Evolutionary conservation across 2,888 invertebrate genomes (phyloP), one percentile per base, ranked within the genome.

Genomic region (Scaeva pyrastri): DNA sequence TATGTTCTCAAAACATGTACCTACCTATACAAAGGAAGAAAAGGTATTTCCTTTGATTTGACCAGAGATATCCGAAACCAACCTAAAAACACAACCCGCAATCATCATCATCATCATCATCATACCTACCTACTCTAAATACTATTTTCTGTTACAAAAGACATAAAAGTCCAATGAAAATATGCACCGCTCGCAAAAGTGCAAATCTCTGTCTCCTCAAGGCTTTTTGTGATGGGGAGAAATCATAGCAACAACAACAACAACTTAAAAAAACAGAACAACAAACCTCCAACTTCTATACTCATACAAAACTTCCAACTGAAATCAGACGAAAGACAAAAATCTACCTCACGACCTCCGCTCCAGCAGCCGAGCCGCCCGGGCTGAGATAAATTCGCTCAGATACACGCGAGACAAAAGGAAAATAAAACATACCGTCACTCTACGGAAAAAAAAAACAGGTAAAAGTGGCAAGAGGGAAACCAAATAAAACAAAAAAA

Each of bases 41-140:
- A 6, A 58, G n/a, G 26, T 43, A 77, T 62, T 70, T 66, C 62
- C 62, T 31, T 64, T 62, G 52, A 58, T 55, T 77, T 62, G 58
- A 16, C n/a, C 43, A 73, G 56, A 58, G 16, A 78, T 41, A 23
- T 50, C 21, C 58, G 23, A 31, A 16, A 10, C 8, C 19, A 48
- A 48, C 16, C 19, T 39, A 21, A 21, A 68, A 68, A 31, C 48
- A 55, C 78, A 78, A 84, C 84, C 84, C 50, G 39, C 78, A 84
- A 84, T 84, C 79, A 84, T 75, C 84, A 77, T 58, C 56, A 58
- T 72, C 72, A 82, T 73, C 82, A 78, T 64, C 84, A 78, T 74
- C 73, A 60, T 55, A n/a, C 72, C 64, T 23, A 16, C 73, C 39
- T 74, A 66, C 79, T 62, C 78, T 79, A 84, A 79, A 79, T 84